Conservation (phyloP, 2,888 invertebrate genomes). For the Bombyx huttoni region DNA sequence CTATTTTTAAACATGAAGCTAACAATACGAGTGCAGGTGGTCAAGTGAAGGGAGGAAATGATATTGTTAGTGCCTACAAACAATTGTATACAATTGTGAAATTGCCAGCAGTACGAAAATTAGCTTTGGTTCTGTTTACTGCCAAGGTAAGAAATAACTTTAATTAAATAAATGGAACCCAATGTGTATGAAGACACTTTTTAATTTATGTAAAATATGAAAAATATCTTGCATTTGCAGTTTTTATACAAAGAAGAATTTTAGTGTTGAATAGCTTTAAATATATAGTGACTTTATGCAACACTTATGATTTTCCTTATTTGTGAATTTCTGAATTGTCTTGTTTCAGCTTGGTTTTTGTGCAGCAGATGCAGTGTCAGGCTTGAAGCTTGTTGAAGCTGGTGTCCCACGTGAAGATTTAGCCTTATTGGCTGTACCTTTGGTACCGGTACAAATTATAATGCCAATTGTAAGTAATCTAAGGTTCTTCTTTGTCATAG, state of each 20-base stretch:
- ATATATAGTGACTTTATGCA: background rate
- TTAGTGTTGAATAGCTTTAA: background rate
- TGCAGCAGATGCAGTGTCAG: conserved; percentile 95
- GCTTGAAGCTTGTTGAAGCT: conserved; percentile 94
- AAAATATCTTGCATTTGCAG: no score
- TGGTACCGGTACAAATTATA: conserved; percentile 94
- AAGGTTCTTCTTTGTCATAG: no score
- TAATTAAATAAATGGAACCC: no score
- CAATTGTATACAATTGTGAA: conserved; percentile 86
- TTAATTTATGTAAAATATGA: no score
- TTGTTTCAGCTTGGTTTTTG: conserved; percentile 89
- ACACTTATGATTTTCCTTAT: no score
- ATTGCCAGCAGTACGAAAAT: conserved; percentile 84
- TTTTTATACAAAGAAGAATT: no score
- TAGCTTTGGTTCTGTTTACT: conserved; percentile 87
- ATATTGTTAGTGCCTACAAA: conserved; percentile 80
- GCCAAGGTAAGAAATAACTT: conserved; percentile 78
- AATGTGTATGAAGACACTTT: no score
- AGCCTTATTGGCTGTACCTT: conserved; percentile 91
- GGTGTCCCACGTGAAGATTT: conserved; percentile 96
- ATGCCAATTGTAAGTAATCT: conserved; percentile 84
- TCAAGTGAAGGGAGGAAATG: conserved; percentile 46
- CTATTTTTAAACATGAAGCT: conserved; percentile 88
- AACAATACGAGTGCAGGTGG: conserved; percentile 41
- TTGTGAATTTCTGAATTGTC: background rate